phyloP scores from a whole-genome alignment of 2,797 vertebrate genomes.

The Poeciliopsis gracilis region DNA sequence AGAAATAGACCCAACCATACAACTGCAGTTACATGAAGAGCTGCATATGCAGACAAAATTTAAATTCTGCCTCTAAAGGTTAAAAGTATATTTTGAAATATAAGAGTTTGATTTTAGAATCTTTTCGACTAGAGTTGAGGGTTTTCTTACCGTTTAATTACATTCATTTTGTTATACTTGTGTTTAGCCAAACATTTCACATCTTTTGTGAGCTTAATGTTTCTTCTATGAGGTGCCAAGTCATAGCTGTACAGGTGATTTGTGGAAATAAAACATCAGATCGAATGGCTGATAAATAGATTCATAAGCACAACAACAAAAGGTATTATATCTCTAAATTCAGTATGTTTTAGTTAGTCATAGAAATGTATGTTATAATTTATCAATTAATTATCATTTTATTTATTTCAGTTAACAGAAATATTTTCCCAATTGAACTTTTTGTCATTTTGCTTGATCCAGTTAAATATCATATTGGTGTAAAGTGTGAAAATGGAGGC shows the following conservation, averaged over 20 bases:
- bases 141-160: background rate
- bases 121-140: background rate
- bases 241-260: background rate
- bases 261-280: too few relatives aligned
- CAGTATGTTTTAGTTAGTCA: too few relatives aligned
- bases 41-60: conserved; percentile 26
- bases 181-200: background rate
- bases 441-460: background rate
- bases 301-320: too few relatives aligned
- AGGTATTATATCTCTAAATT: too few relatives aligned
- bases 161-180: background rate
- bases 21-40: conserved; percentile 40
- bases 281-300: too few relatives aligned
- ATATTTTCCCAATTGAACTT: background rate
- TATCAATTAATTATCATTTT: too few relatives aligned
- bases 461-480: too few relatives aligned
- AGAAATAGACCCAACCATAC: conserved; percentile 57
- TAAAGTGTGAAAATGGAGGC: background rate
- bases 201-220: background rate
- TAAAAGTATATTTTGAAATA: conserved; percentile 14
- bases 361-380: too few relatives aligned
- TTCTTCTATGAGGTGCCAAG: background rate
- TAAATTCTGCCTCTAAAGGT: background rate
- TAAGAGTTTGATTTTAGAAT: background rate
- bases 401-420: too few relatives aligned